Evolutionary conservation across 2,888 invertebrate genomes (phyloP), one percentile per base, ranked within the genome.

Genomic region (Melipona beecheii): DNA sequence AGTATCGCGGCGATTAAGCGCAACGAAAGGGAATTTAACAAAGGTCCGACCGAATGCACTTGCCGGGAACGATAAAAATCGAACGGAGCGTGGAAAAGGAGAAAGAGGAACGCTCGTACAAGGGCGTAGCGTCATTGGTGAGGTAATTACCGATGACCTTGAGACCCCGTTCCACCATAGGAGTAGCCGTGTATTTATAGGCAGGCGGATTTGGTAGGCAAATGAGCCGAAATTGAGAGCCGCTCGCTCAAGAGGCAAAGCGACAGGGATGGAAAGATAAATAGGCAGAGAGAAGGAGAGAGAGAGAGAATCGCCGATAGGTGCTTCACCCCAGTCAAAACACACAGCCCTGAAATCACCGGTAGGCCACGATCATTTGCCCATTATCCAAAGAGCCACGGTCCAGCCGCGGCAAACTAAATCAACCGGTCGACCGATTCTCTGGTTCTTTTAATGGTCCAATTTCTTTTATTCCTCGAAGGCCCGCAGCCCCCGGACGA

Each of bases 171-270:
- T 89, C 89, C 89, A 81, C 84, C 85, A 81, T 84, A 81, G 75
- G 78, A 86, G 84, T 69, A 70, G 65, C 87, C 73, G 85, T 84
- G 81, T 89, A 89, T 90, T 89, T 90, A 89, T 87, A 80, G 89
- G 86, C 80, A 80, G 88, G 49, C 76, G 68, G 73, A 90, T 89
- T 91, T 91, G 91, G 90, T 91, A 91, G 87, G 90, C 91, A 91
- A 91, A 91, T 90, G 89, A 90, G 87, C 86, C 89, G 90, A 91
- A 91, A 91, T 91, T 89, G 89, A 89, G 88, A 88, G 86, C 70
- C 86, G 85, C 79, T 79, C 77, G 60, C 73, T 64, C 65, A 36
- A 68, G 50, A 71, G 75, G 27, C 62, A 31, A 68, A 31, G 71
- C 15, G 68, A 60, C 76, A 74, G 31, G 69, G 71, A 64, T 21